These are phyloP conservation scores for Isurus oxyrinchus DNA, from an alignment of 2,113 vertebrate species.

Conservation along the genomic window DNA sequence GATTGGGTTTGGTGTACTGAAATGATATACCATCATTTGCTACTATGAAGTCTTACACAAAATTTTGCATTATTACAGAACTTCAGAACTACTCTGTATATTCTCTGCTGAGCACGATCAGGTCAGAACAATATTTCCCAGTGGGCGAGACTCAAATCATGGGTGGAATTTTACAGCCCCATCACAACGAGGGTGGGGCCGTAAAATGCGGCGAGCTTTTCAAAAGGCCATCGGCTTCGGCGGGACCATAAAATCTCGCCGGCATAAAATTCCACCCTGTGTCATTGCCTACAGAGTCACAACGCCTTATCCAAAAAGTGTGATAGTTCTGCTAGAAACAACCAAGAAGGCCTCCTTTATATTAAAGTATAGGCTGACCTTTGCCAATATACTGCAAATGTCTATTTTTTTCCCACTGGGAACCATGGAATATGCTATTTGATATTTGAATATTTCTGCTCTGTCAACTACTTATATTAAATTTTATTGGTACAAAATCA, in stretches of 20 bases:
- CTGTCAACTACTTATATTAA: not conserved
- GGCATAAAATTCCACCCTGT: not conserved
- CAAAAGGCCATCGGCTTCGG: too few relatives aligned
- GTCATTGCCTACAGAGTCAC: constrained; percentile 43
- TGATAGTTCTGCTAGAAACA: not conserved
- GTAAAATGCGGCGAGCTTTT: too few relatives aligned
- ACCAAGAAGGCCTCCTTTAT: not conserved
- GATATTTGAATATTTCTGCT: not conserved
- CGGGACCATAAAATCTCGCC: too few relatives aligned
- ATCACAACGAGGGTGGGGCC: too few relatives aligned
- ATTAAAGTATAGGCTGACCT: not conserved
- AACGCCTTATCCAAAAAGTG: constrained; percentile 40
- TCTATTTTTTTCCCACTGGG: not conserved
- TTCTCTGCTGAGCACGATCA: constrained; percentile 58
- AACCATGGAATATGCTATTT: not conserved
- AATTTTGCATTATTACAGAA: constrained; percentile 57
- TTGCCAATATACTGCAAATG: not conserved
- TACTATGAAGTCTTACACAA: constrained; percentile 52
- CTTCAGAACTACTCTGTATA: constrained; percentile 35
- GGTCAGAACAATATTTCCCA: constrained; percentile 55
- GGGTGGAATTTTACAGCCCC: too few relatives aligned
- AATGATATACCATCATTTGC: constrained; percentile 54
- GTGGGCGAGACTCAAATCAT: constrained; percentile 35
- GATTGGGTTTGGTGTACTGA: constrained; percentile 45
- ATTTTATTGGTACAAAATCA: not conserved